Evolutionary conservation across 2,797 vertebrate genomes (phyloP), one percentile per base, ranked within the genome.

Genomic region (Botia almorhae): DNA sequence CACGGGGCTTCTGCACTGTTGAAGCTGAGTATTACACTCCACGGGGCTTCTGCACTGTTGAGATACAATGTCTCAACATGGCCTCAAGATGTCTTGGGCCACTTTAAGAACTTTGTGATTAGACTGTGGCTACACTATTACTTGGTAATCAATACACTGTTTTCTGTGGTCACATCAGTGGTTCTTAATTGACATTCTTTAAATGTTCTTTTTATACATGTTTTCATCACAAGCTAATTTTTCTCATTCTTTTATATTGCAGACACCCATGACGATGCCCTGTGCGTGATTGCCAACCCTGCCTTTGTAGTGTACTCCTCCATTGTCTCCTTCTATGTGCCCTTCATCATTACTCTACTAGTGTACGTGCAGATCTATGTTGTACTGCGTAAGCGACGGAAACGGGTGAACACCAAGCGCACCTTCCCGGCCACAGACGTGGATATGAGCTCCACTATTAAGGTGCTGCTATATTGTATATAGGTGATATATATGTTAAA

Each of bases 351-450:
- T 86, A 99, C 98, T 0, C 93, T 99, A 91, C 94, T 99, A 89
- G 98, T 99, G 77, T 99, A 99, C 60, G 96, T 99, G 87, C 97
- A 99, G 95, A 99, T 99, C 88, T 99, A 98, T 84, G 92, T 98
- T 17, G 97, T 99, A 84, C 93, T 99, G 73, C 95, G 94, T 81
- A 97, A 95, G 83, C 94, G 98, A 75, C 92, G 97, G 78, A 99
- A 99, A 93, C 93, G 97, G 0, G 97, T 99, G 77, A 98, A 95
- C 95, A 98, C 96, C 82, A 99, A 98, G 87, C 96, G 94, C 73
- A 89, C 92, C 81, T 93, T 92, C 88, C 95, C 93, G 21, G 88
- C 94, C 4, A 83, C 84, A 2, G 88, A 90, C 39, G 75, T 83
- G 7, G 93, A 95, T 73, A 82, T 85, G 0, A 93, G 87, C 84